phyloP scores from a whole-genome alignment of 2,888 invertebrate genomes.

The Oligia fasciuncula region DNA sequence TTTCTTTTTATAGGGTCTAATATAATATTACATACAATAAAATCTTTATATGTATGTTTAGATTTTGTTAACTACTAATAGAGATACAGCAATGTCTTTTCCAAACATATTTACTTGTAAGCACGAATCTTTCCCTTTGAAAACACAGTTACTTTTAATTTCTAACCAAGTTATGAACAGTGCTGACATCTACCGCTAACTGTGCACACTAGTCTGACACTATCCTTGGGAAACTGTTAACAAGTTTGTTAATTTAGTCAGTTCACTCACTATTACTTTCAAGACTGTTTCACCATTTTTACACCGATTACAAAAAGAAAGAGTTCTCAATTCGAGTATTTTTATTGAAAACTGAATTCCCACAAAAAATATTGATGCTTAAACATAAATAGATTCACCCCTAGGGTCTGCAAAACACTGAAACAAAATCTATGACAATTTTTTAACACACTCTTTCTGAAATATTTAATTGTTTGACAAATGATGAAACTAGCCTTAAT shows the following conservation, averaged over 20 bases:
- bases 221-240: slow-evolving; percentile 51
- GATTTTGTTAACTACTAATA: too few species aligned
- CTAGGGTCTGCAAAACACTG: not conserved
- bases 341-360: not conserved
- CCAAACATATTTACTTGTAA: too few species aligned
- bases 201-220: slow-evolving; percentile 58
- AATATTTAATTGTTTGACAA: not conserved
- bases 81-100: too few species aligned
- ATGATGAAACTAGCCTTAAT: slow-evolving; percentile 41
- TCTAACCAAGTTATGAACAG: slow-evolving; percentile 42
- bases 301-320: not conserved
- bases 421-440: not conserved
- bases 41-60: too few species aligned
- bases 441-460: not conserved
- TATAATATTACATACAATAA: too few species aligned
- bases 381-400: too few species aligned
- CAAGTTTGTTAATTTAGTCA: slow-evolving; percentile 37
- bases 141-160: not conserved
- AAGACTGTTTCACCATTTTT: slow-evolving; percentile 37
- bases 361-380: not conserved
- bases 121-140: slow-evolving; percentile 41
- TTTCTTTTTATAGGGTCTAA: too few species aligned
- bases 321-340: not conserved
- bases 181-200: slow-evolving; percentile 61
- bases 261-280: slow-evolving; percentile 9